Percentiles rank a stretch among this genome's conserved stretches.
Conservation (phyloP, 1,140 invertebrate genomes). For the Epicauta chinensis region DNA sequence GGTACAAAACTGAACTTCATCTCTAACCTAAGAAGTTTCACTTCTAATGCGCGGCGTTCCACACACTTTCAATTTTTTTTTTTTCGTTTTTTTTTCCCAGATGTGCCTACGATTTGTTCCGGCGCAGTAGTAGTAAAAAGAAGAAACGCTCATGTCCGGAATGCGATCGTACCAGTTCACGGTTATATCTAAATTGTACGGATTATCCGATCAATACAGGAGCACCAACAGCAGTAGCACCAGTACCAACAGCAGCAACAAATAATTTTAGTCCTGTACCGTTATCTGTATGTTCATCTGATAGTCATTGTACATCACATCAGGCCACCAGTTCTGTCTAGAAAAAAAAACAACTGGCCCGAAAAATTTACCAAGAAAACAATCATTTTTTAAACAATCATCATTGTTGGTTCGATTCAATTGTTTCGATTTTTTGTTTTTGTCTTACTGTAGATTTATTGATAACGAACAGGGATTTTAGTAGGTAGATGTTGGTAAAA, state of each 20-base stretch:
- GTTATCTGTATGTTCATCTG: constrained; percentile 40
- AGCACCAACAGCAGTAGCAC: no score
- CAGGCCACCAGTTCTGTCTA: constrained; percentile 42
- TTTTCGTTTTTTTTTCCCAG: constrained; percentile 41
- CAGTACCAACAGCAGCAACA: not conserved
- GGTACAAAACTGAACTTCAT: no score
- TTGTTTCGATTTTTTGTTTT: no score
- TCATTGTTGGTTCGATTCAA: no score
- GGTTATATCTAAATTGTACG: constrained; percentile 39
- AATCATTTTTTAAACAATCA: constrained; percentile 10
- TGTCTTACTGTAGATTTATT: no score
- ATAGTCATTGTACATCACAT: constrained; percentile 41
- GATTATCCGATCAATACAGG: constrained; percentile 22
- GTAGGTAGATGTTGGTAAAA: no score
- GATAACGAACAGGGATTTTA: no score
- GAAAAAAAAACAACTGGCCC: not conserved
- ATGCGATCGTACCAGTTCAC: constrained; percentile 39
- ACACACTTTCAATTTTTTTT: no score
- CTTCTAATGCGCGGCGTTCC: no score
- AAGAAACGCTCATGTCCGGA: constrained; percentile 45
- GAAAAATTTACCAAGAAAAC: not conserved
- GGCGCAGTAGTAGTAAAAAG: constrained; percentile 53
- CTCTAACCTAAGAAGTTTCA: no score
- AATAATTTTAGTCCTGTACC: constrained; percentile 37
- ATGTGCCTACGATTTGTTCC: constrained; percentile 64